Conservation (phyloP, 2,888 invertebrate species). For the Pachymerium ferrugineum region DNA sequence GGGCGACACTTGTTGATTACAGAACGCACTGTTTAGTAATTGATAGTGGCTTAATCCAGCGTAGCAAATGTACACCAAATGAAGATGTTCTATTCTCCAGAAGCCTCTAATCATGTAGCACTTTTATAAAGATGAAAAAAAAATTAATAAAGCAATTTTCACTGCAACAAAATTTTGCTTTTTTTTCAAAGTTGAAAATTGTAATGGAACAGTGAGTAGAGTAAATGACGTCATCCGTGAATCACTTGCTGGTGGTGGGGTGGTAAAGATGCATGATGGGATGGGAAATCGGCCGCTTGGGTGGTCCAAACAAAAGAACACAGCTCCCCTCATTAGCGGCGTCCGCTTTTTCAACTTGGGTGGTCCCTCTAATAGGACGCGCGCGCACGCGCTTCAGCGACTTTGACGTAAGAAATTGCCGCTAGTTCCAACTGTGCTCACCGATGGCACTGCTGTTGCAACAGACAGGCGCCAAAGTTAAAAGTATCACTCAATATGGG, state of each 20-base stretch:
- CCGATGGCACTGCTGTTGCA: neutral
- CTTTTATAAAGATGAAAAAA: neutral
- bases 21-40: slow-evolving; percentile 10
- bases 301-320: slow-evolving; percentile 21
- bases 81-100: neutral
- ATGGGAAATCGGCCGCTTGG: neutral
- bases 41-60: slow-evolving; percentile 1
- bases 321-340: slow-evolving; percentile 15
- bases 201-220: neutral
- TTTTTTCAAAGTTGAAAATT: neutral
- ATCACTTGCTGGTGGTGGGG: neutral
- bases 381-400: neutral
- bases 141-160: neutral
- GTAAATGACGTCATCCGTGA: neutral
- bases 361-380: slow-evolving; percentile 14
- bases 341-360: slow-evolving; percentile 5
- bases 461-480: too few relatives aligned
- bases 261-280: slow-evolving; percentile 4
- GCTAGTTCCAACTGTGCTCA: neutral
- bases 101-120: neutral
- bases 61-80: neutral
- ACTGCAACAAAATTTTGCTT: too few relatives aligned
- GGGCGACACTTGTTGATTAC: slow-evolving; percentile 15
- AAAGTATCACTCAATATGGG: too few relatives aligned
- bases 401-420: neutral